Conservation (phyloP, 2,797 vertebrate genomes). For the Ctenopoma multispine region DNA sequence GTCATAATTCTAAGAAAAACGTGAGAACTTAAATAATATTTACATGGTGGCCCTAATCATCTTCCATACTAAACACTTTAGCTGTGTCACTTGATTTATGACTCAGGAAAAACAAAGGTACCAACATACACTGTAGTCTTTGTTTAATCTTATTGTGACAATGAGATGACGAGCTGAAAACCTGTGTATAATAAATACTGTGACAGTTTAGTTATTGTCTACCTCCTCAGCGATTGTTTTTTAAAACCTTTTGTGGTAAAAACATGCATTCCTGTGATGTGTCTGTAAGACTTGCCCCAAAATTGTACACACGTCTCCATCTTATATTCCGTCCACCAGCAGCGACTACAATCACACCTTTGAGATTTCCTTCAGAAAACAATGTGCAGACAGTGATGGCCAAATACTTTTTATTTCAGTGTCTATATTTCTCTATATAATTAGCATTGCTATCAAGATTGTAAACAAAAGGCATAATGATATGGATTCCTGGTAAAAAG, state of each 20-base stretch:
- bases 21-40: too few species aligned
- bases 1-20: too few species aligned
- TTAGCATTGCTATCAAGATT: slow-evolving; percentile 48
- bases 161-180: not conserved
- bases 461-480: slow-evolving; percentile 56
- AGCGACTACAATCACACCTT: not conserved
- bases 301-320: too few species aligned
- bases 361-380: slow-evolving; percentile 6
- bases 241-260: not conserved
- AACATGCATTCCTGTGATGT: not conserved
- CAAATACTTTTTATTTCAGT: slow-evolving; percentile 53
- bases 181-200: slow-evolving; percentile 35
- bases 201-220: slow-evolving; percentile 7
- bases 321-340: not conserved
- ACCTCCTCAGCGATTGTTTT: not conserved
- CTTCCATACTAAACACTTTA: slow-evolving; percentile 29
- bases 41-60: too few species aligned
- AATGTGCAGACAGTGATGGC: slow-evolving; percentile 3
- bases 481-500: slow-evolving; percentile 63
- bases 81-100: slow-evolving; percentile 39
- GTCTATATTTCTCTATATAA: slow-evolving; percentile 26
- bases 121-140: slow-evolving; percentile 27
- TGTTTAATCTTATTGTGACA: slow-evolving; percentile 28
- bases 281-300: too few species aligned
- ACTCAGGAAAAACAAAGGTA: slow-evolving; percentile 56